Percentiles rank a stretch among this genome's conserved stretches.
Evolutionary conservation across 2,113 vertebrate genomes (phyloP).

Genomic region (Callipepla squamata): DNA sequence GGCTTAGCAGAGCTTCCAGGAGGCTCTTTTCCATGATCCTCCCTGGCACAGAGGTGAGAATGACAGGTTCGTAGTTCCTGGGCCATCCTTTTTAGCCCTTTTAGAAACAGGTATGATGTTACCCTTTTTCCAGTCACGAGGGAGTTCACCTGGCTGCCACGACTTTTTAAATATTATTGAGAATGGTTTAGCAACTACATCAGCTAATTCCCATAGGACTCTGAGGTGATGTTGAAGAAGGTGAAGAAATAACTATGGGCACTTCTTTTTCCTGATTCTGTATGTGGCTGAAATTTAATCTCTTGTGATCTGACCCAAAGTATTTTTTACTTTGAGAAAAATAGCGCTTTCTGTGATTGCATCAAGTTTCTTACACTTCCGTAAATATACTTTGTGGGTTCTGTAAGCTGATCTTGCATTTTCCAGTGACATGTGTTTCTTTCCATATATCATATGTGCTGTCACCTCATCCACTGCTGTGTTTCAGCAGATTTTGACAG

Average conservation of each 20-base stretch:
- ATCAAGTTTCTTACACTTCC: background rate
- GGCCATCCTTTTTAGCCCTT: no score
- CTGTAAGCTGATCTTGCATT: background rate
- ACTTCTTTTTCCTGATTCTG: background rate
- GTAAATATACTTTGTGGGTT: background rate
- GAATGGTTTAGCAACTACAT: no score
- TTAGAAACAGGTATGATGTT: no score
- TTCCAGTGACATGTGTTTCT: background rate
- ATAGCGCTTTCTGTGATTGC: background rate
- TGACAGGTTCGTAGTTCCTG: no score
- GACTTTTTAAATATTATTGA: no score
- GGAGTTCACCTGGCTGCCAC: no score
- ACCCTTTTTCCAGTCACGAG: no score
- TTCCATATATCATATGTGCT: background rate
- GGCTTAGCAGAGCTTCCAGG: no score
- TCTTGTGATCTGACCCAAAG: background rate
- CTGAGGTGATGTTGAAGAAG: background rate
- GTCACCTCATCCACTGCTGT: accelerated
- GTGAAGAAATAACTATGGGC: background rate
- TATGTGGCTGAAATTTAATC: background rate
- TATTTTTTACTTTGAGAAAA: background rate
- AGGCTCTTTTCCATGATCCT: no score
- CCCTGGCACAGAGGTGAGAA: no score
- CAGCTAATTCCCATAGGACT: no score
- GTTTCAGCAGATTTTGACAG: background rate